Conservation (phyloP, 2,888 invertebrate species). For the Monopis laevigella region DNA sequence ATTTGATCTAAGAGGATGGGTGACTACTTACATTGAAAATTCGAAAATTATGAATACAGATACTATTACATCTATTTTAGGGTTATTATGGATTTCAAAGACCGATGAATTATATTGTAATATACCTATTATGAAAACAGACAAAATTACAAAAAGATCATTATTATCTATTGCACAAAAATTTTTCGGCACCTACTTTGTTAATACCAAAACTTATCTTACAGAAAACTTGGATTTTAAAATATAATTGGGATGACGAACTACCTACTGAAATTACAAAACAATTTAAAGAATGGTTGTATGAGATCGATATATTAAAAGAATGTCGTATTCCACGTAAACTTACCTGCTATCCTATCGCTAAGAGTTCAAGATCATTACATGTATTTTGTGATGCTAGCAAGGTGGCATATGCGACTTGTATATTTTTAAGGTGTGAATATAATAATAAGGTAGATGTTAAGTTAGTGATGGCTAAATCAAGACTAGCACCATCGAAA, state of each 20-base stretch:
- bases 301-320: neutral
- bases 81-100: no score
- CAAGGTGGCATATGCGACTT: constrained; percentile 1
- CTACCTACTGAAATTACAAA: neutral
- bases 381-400: constrained; percentile 9
- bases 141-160: no score
- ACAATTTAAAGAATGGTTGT: neutral
- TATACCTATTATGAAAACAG: no score
- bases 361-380: neutral
- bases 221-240: neutral
- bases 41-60: no score
- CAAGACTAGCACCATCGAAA: constrained; percentile 4
- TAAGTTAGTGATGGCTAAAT: neutral
- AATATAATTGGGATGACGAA: constrained; percentile 5
- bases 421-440: constrained; percentile 1
- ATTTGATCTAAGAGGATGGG: no score
- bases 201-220: neutral
- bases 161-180: neutral
- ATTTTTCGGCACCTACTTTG: neutral
- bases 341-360: neutral
- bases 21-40: no score
- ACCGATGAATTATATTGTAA: no score
- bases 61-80: no score
- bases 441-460: neutral
- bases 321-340: neutral